Conservation (phyloP, 2,113 vertebrate genomes). For the Saiga tatarica region DNA sequence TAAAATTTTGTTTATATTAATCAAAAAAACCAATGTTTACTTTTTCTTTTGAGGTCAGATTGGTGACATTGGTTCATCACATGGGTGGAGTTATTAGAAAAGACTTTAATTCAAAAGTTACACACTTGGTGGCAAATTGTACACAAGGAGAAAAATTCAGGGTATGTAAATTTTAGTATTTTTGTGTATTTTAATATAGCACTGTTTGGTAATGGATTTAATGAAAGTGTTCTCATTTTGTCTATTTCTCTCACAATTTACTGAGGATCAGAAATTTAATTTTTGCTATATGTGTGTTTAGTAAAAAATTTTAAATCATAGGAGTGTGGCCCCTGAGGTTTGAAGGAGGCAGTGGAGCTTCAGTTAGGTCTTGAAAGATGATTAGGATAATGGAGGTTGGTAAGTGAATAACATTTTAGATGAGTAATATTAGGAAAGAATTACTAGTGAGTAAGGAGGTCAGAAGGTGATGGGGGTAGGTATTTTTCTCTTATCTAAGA, state of each 20-base stretch:
- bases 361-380: background rate
- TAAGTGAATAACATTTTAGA: background rate
- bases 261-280: background rate
- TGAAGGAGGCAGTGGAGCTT: background rate
- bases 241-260: background rate
- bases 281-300: background rate
- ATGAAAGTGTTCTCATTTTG: background rate
- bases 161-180: constrained; percentile 83
- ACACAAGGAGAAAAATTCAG: constrained; percentile 98
- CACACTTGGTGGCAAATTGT: constrained; percentile 94
- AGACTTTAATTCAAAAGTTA: constrained; percentile 97
- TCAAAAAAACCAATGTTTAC: constrained; percentile 3
- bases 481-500: background rate
- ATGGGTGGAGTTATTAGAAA: constrained; percentile 97
- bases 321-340: background rate
- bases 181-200: constrained; percentile 7
- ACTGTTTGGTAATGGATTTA: background rate
- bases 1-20: constrained; percentile 46
- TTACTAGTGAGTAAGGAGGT: background rate
- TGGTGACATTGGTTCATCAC: constrained; percentile 96
- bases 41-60: constrained; percentile 87
- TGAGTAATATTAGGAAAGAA: background rate
- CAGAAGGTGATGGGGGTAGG: background rate
- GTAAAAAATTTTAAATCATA: background rate
- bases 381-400: background rate